Evolutionary conservation across 1,140 invertebrate genomes (phyloP).

Genomic region (Rhopalosiphum padi): DNA sequence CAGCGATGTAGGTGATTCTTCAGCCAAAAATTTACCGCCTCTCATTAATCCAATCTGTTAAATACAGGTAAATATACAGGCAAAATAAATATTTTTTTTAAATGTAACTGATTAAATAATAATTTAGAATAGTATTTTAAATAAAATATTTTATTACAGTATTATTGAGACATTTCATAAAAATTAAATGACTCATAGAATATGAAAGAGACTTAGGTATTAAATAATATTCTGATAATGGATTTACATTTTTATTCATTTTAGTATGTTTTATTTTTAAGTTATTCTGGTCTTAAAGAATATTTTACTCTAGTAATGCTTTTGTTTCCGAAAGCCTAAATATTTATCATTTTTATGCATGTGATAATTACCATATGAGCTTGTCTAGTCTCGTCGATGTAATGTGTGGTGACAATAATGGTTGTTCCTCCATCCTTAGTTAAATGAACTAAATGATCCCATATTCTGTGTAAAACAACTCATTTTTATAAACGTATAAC

Average conservation of each 20-base stretch:
- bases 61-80: background rate
- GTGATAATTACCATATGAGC: slow-evolving; percentile 76
- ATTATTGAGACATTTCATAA: too few relatives aligned
- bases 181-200: too few relatives aligned
- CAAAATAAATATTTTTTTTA: background rate
- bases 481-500: background rate
- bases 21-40: slow-evolving; percentile 70
- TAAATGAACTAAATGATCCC: slow-evolving; percentile 88
- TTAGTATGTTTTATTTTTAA: too few relatives aligned
- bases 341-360: background rate
- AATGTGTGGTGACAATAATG: slow-evolving; percentile 93
- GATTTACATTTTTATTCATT: too few relatives aligned
- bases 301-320: too few relatives aligned
- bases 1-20: slow-evolving; percentile 68
- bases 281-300: too few relatives aligned
- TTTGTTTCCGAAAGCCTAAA: background rate
- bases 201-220: too few relatives aligned
- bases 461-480: slow-evolving; percentile 73
- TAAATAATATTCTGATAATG: too few relatives aligned
- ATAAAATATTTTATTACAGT: too few relatives aligned
- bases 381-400: slow-evolving; percentile 90
- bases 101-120: background rate
- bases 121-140: too few relatives aligned
- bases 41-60: slow-evolving; percentile 71
- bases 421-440: slow-evolving; percentile 83